Evolutionary conservation across 2,113 vertebrate genomes (phyloP).

Genomic region (Mormyrus iriodes): DNA sequence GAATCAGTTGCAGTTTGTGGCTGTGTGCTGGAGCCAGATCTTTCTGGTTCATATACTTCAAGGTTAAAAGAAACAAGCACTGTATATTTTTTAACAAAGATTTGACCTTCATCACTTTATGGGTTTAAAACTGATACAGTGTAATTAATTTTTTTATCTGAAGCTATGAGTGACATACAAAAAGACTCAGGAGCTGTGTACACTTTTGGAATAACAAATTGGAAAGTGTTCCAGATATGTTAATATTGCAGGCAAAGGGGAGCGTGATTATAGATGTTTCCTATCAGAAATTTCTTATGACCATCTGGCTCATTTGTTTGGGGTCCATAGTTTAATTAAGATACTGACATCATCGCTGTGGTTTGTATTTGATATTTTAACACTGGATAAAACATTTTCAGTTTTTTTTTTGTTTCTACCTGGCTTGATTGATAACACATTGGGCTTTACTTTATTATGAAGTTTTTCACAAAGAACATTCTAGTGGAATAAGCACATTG

Average conservation of each 20-base stretch:
- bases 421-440: background rate
- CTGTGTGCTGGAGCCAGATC: conserved; percentile 25
- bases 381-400: background rate
- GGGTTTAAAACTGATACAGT: background rate
- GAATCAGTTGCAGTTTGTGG: conserved; percentile 35
- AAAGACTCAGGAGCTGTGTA: background rate
- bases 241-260: background rate
- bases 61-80: conserved; percentile 27
- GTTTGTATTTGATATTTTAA: background rate
- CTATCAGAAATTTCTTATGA: background rate
- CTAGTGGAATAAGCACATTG: background rate
- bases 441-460: background rate
- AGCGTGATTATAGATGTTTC: background rate
- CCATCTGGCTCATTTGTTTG: background rate
- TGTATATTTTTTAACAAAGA: background rate
- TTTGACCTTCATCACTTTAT: background rate
- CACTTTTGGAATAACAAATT: background rate
- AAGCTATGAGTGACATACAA: background rate
- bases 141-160: background rate
- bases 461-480: background rate
- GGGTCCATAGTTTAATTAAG: conserved; percentile 1
- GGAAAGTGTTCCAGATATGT: background rate
- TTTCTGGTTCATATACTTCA: conserved; percentile 23
- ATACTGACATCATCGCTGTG: background rate
- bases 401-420: background rate